A percentile compares a stretch with the other conserved stretches of the same genome.
These are phyloP conservation scores for Lepidothrix coronata DNA, from an alignment of 2,113 vertebrate species.

Conservation along the genomic window DNA sequence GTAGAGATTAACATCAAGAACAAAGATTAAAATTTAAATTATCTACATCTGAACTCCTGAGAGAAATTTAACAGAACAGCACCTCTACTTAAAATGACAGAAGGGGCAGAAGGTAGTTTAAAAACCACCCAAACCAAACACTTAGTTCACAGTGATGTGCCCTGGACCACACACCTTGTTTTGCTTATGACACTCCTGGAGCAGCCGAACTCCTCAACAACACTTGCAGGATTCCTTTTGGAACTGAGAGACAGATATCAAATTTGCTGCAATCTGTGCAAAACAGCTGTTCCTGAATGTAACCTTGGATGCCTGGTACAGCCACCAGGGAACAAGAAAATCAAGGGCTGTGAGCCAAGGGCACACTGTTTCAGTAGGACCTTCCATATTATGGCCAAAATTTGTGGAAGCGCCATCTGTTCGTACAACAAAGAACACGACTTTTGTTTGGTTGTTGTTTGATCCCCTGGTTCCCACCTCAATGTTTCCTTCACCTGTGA, in stretches of 20 bases:
- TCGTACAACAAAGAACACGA: fast-evolving
- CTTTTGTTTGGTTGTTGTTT: not conserved
- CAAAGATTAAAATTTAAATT: not conserved
- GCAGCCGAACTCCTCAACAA: not conserved
- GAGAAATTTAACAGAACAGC: not conserved
- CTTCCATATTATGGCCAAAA: not conserved
- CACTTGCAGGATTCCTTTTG: not conserved
- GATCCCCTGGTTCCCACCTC: not conserved
- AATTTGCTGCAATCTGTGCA: not conserved
- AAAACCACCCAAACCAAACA: not conserved
- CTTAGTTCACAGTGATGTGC: not conserved
- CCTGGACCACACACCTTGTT: not conserved
- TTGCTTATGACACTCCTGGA: not conserved
- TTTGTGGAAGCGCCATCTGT: conserved; percentile 15
- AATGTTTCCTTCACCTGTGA: not conserved
- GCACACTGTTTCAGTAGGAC: not conserved
- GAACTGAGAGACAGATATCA: not conserved
- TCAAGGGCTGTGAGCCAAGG: not conserved
- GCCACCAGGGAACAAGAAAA: not conserved
- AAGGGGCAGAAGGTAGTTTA: not conserved
- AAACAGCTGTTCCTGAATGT: not conserved
- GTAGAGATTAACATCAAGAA: not conserved
- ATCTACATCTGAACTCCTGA: not conserved
- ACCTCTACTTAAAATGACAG: not conserved
- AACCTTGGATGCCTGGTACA: not conserved